Evolutionary conservation across 2,888 invertebrate species (phyloP), one percentile per base, ranked within the genome.

Genomic region (Nesidiocoris tenuis): DNA sequence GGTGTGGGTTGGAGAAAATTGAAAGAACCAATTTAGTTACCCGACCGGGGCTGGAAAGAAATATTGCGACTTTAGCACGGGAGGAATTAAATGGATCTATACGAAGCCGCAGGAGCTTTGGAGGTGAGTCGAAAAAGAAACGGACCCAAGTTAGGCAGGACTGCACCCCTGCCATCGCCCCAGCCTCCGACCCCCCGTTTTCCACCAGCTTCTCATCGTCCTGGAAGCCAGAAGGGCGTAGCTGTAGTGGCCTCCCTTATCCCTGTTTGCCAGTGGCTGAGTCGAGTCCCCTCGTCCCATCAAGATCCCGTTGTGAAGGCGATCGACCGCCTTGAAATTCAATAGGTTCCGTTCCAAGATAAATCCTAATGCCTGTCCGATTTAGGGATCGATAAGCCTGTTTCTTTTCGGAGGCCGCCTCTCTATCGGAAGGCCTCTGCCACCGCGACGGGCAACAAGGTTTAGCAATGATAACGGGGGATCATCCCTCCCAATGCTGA

Each of bases 321-420:
- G 61, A 72, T 72, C 72, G 72, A 72, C 72, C 72, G 39, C 72
- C 72, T 72, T 72, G 61, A 72, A 72, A 72, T 72, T 72, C 72
- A 72, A 72, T 72, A 72, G 72, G 72, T 72, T 72, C 72, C 61
- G 72, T 54, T 72, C 63, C 55, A 23, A 72, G 72, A 72, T 72
- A 72, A 72, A 72, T 72, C 72, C 72, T 72, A 72, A 72, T 72
- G 72, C 63, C 72, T 72, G 72, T 72, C 72, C 72, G 72, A 72
- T 72, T 72, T 72, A 63, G 63, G 72, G 63, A 54, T 72, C 72
- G 72, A 72, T 72, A 72, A 72, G 72, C 61, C 72, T 72, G 72
- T 72, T 72, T 72, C 72, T 72, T 70, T 72, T 21, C 61, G 24
- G 23, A 39, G 39, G 12, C 39, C 39, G 39, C 5, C 39, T 39